A percentile compares a stretch with the other conserved stretches of the same genome.
phyloP scores from a whole-genome alignment of 2,888 invertebrate species.

The Mimachlamys varia region DNA sequence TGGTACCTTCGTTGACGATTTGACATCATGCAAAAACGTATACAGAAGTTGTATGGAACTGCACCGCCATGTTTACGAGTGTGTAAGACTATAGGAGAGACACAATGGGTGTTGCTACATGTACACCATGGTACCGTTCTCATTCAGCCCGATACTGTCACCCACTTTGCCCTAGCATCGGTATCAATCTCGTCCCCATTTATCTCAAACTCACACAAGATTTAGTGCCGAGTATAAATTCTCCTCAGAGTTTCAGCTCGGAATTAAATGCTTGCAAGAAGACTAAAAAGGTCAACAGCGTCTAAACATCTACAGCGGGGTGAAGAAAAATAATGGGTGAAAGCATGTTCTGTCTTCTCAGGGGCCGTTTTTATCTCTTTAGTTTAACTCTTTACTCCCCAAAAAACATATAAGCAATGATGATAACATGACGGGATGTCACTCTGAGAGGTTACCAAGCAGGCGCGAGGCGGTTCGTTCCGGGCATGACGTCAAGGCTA shows the following conservation, averaged over 20 bases:
- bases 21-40: not conserved
- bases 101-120: not conserved
- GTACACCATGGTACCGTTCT: not conserved
- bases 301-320: not conserved
- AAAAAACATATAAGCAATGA: not conserved
- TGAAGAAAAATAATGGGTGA: not conserved
- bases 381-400: not conserved
- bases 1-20: not conserved
- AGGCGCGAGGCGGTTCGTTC: not conserved
- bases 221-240: not conserved
- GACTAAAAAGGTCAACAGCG: not conserved
- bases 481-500: not conserved
- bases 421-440: not conserved
- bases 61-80: not conserved
- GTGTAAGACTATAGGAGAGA: not conserved
- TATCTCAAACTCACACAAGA: not conserved
- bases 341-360: not conserved
- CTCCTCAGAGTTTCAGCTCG: not conserved
- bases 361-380: not conserved
- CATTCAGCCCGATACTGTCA: not conserved
- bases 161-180: not conserved
- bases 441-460: not conserved
- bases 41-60: not conserved
- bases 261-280: slow-evolving; percentile 12
- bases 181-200: not conserved